Base-by-base conservation (phyloP, 2,113 vertebrate genomes). In the Rhinolophus sinicus region DNA sequence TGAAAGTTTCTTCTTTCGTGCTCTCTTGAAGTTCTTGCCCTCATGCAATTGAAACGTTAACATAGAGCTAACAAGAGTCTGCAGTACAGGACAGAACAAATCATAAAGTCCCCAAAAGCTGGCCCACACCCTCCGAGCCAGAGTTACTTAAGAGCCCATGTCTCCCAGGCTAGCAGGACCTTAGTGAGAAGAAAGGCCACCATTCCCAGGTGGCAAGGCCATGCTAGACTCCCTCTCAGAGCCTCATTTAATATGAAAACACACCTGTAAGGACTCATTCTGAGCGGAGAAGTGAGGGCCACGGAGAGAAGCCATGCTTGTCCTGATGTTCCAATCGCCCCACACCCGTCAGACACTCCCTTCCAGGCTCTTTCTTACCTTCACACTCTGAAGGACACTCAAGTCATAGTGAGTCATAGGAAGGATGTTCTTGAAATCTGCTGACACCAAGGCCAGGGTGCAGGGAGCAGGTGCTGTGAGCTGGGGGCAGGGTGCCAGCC, bases 271-370 rank as follows among this genome's bases (percentile, higher is more conserved):
- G 64, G 52, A 19, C 22, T 6, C 12, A 4, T 35, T 54, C 62
- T 5, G 14, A 11, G 64, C 35, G 52, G 40, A 10, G 24, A 60
- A 19, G 26, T 10, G 7, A 40, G 30, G 11, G 35, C 35, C 65
- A 16, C 12, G n/a, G 52, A 52, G 24, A 82, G 28, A 69, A 44
- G 21, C 44, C 33, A 4, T 2, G 2, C 5, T 0, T 7, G 3
- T 38, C 19, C 87, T 40, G 6, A 35, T 10, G 15, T 9, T 24
- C 22, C 16, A 54, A 82, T 4, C 12, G 18, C 10, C 60, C 18
- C 8, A 12, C 4, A 18, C 8, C 12, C 16, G 1, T 4, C 67
- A 26, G 16, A 26, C 26, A 30, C 28, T 54, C 52, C 21, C 80
- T 58, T 33, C 33, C 73, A 30, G 60, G 22, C 22, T 75, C 58